phyloP scores from a whole-genome alignment of 2,888 invertebrate genomes.

The Chloroclystis v-ata region DNA sequence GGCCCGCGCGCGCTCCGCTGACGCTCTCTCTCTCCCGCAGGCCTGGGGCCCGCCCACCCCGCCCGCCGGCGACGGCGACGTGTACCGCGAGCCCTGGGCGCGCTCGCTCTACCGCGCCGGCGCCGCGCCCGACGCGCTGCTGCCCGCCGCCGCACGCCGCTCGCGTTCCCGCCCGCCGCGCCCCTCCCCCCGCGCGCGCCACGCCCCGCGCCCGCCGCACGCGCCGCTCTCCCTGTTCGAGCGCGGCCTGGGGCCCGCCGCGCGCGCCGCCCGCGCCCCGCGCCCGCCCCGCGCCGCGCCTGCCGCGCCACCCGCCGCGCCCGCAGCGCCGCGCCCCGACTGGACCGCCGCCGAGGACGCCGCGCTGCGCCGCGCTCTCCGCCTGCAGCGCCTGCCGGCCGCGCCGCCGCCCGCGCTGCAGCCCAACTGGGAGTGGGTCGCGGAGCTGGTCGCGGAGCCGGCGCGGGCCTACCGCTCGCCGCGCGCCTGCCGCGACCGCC shows the following conservation, averaged over 20 bases:
- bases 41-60: slow-evolving; percentile 89
- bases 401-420: slow-evolving; percentile 87
- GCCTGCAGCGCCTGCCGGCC: slow-evolving; percentile 81
- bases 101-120: slow-evolving; percentile 89
- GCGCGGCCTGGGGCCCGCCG: slow-evolving; percentile 82
- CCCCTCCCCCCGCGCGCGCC: slow-evolving; percentile 82
- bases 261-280: slow-evolving; percentile 80
- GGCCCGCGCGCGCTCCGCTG: neutral
- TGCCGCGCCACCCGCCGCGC: slow-evolving; percentile 82
- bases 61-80: slow-evolving; percentile 93
- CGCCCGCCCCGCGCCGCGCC: slow-evolving; percentile 81
- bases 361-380: slow-evolving; percentile 89
- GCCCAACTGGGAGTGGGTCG: slow-evolving; percentile 97
- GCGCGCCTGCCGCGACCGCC: slow-evolving; percentile 93
- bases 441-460: slow-evolving; percentile 92
- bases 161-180: slow-evolving; percentile 84
- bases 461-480: slow-evolving; percentile 92
- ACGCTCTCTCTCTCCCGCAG: neutral
- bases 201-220: slow-evolving; percentile 87
- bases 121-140: slow-evolving; percentile 82
- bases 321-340: slow-evolving; percentile 84
- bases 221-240: slow-evolving; percentile 85
- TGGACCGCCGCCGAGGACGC: slow-evolving; percentile 96
- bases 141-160: slow-evolving; percentile 80
- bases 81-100: slow-evolving; percentile 92